Evolutionary conservation across 2,113 vertebrate genomes (phyloP).

Genomic region (Bucco capensis): DNA sequence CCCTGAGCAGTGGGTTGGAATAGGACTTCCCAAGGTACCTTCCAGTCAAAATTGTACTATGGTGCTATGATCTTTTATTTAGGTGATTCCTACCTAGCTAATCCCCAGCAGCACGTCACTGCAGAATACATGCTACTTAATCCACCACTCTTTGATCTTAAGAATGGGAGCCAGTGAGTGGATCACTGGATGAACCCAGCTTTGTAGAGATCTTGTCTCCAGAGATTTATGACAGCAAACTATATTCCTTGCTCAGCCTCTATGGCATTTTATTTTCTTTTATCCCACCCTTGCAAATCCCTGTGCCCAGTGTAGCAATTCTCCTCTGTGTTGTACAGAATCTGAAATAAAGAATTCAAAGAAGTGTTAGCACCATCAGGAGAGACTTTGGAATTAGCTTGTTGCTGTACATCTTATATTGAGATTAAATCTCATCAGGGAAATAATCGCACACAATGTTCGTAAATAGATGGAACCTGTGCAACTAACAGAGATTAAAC

Average conservation of each 20-base stretch:
- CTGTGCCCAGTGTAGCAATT: background rate
- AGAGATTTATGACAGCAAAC: constrained; percentile 21
- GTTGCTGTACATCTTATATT: background rate
- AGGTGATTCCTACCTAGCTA: constrained; percentile 9
- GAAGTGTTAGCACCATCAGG: background rate
- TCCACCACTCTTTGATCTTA: background rate
- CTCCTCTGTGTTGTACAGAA: background rate
- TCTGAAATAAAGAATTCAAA: constrained; percentile 25
- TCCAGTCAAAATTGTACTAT: background rate
- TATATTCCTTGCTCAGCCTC: background rate
- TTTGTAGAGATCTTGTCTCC: constrained; percentile 13
- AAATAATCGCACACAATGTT: background rate
- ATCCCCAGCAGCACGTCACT: constrained; percentile 4
- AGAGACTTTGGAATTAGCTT: constrained; percentile 1
- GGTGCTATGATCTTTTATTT: constrained; percentile 14
- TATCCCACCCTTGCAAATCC: background rate
- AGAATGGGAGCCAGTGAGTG: background rate
- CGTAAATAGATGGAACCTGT: background rate
- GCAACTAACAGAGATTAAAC: background rate
- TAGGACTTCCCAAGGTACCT: background rate
- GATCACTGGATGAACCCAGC: constrained; percentile 20
- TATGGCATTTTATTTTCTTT: constrained; percentile 25
- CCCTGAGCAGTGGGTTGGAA: background rate
- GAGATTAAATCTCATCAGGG: constrained; percentile 25
- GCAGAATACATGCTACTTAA: background rate